Conservation (phyloP, 2,797 vertebrate genomes). For the Acipenser ruthenus region DNA sequence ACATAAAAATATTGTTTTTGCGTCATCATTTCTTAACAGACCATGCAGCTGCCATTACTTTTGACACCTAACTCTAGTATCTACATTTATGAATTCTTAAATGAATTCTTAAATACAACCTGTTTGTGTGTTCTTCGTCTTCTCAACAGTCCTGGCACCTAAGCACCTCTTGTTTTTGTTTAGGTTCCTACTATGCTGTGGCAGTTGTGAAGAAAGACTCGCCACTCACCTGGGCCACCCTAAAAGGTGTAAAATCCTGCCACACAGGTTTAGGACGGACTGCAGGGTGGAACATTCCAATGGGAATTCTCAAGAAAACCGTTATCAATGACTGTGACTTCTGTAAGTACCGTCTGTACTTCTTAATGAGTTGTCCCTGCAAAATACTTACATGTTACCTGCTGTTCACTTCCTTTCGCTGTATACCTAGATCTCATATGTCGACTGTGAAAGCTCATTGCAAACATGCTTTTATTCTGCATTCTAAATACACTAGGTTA, state of each 20-base stretch:
- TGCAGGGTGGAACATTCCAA: constrained; percentile 86
- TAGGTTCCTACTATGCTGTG: constrained; percentile 49
- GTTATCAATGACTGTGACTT: constrained; percentile 57
- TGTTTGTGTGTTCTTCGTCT: background rate
- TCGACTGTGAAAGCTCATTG: background rate
- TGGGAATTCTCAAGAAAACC: constrained; percentile 57
- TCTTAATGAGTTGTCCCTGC: background rate
- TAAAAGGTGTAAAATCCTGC: constrained; percentile 72
- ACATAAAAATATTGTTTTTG: background rate
- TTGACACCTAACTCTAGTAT: background rate
- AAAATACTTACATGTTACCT: background rate
- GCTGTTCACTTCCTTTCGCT: background rate
- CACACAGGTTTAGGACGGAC: constrained; percentile 75
- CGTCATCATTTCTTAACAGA: background rate
- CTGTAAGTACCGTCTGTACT: constrained; percentile 47
- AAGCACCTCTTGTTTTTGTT: background rate
- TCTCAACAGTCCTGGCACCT: background rate
- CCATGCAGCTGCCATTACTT: background rate
- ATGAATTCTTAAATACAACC: background rate
- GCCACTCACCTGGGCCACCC: constrained; percentile 42
- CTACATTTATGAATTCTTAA: background rate
- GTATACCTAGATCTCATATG: background rate
- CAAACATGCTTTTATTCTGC: background rate
- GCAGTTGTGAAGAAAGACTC: constrained; percentile 53
- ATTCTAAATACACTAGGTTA: background rate